Evolutionary conservation across 2,113 vertebrate species (phyloP).

Genomic region (Crypturellus undulatus): DNA sequence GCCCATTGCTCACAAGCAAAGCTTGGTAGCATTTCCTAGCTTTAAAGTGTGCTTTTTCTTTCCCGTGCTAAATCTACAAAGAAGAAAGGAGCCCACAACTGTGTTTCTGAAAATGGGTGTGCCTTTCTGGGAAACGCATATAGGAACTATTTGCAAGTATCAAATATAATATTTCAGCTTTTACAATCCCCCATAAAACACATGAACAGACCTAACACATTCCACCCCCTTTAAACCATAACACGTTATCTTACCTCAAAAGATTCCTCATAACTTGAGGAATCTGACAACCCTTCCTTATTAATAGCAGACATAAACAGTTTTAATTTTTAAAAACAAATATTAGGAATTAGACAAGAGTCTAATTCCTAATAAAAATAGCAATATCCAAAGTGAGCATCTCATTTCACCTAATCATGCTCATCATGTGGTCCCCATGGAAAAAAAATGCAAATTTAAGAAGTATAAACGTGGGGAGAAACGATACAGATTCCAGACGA

Average conservation of each 20-base stretch:
- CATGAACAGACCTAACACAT: background rate
- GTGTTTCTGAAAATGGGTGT: background rate
- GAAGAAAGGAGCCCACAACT: background rate
- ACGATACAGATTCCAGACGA: background rate
- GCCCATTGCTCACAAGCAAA: background rate
- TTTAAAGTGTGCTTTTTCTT: background rate
- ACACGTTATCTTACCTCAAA: background rate
- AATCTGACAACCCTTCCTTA: rapidly evolving
- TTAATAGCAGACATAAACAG: background rate
- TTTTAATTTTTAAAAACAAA: no score
- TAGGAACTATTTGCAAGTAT: background rate
- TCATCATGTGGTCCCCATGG: background rate
- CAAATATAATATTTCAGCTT: background rate
- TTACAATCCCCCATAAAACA: background rate
- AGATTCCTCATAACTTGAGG: background rate
- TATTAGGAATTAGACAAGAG: no score
- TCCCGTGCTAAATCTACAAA: background rate
- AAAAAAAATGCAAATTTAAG: background rate
- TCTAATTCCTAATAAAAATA: background rate
- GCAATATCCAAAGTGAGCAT: background rate
- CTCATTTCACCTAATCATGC: background rate
- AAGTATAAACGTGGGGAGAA: no score
- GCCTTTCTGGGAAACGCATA: background rate
- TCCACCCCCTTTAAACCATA: background rate
- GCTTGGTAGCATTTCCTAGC: background rate